These are phyloP conservation scores for Hetaerina americana DNA, from an alignment of 1,140 invertebrate species.

Conservation along the genomic window DNA sequence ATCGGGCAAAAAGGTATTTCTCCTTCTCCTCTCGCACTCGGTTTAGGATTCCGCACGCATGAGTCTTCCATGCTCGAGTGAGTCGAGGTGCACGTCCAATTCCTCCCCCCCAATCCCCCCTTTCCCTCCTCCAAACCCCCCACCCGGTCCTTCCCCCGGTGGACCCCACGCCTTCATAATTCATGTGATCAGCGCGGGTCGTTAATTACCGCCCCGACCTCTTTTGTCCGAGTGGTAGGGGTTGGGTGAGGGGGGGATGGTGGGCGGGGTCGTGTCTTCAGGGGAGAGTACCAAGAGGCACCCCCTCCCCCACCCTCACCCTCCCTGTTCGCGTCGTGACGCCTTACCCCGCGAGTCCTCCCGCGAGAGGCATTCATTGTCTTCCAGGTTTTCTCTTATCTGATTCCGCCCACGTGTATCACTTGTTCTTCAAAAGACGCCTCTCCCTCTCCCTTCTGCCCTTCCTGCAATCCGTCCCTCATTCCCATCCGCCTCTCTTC, in stretches of 20 bases:
- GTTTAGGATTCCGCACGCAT: neutral
- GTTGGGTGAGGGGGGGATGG: neutral
- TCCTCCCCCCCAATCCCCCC: neutral
- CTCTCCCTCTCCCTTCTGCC: no score
- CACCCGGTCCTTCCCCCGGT: no score
- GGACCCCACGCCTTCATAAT: no score
- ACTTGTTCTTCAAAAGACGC: neutral
- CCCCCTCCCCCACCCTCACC: no score
- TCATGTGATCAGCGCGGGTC: neutral
- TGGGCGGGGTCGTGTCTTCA: neutral
- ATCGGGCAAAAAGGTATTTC: no score
- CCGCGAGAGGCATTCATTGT: neutral
- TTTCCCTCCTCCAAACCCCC: no score
- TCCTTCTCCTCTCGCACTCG: no score
- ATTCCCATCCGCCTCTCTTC: neutral
- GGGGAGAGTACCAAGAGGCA: no score
- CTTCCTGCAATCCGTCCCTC: neutral
- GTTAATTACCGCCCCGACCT: neutral
- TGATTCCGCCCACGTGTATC: neutral
- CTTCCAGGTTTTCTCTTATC: neutral
- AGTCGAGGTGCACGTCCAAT: neutral
- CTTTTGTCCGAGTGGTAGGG: no score
- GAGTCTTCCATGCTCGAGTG: neutral
- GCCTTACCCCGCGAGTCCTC: neutral
- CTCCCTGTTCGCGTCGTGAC: neutral